Evolutionary conservation across 2,797 vertebrate genomes (phyloP).

Genomic region (Phyllotis vaccarum): DNA sequence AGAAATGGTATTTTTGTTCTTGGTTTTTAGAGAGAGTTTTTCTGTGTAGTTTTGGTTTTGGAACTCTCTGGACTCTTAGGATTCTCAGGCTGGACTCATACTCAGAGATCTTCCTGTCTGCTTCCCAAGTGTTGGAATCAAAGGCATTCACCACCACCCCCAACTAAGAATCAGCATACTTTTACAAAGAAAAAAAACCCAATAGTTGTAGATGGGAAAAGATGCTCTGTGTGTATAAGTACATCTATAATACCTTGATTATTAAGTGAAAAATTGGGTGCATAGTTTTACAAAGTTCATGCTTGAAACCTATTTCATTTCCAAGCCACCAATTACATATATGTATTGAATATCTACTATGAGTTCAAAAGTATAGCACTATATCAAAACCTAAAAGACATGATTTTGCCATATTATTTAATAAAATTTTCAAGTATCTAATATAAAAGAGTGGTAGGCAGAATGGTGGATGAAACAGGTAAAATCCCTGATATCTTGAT

Average conservation of each 20-base stretch:
- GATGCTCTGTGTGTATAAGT: neutral
- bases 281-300: constrained; percentile 49
- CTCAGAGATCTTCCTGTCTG: neutral
- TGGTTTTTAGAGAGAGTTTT: neutral
- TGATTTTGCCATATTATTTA: constrained; percentile 20
- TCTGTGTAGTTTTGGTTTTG: neutral
- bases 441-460: neutral
- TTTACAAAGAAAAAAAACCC: neutral
- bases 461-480: neutral
- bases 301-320: constrained; percentile 10
- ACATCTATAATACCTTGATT: neutral
- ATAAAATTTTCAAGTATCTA: constrained; percentile 33
- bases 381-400: neutral
- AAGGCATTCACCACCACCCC: neutral
- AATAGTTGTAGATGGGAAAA: neutral
- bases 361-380: neutral
- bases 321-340: constrained; percentile 28
- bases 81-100: neutral
- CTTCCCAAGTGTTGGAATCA: neutral
- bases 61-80: too few relatives aligned
- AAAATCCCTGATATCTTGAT: constrained; percentile 44
- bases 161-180: neutral
- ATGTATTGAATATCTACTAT: neutral
- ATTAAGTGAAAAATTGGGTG: constrained; percentile 22
- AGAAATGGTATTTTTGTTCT: neutral